Evolutionary conservation across 2,888 invertebrate species (phyloP).

Genomic region (Campoplex nolae): DNA sequence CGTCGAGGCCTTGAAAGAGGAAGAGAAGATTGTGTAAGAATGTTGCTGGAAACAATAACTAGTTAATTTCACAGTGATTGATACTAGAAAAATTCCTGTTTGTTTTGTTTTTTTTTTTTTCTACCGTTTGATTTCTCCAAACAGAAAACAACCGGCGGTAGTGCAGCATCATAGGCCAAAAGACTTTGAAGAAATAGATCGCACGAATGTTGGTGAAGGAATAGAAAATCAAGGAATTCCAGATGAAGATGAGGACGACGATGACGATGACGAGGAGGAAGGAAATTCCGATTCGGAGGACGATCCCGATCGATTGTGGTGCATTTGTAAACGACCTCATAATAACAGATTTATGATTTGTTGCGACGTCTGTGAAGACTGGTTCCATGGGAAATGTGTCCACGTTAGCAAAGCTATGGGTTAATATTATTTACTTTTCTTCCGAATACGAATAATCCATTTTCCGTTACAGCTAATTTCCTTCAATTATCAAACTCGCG

Average conservation of each 20-base stretch:
- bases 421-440: constrained; percentile 65
- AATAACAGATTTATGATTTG: constrained; percentile 99
- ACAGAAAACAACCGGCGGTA: constrained; percentile 31
- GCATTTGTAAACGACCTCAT: constrained; percentile 97
- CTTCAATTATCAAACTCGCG: background rate
- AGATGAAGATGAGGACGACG: constrained; percentile 83
- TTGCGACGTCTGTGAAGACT: constrained; percentile 97
- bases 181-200: constrained; percentile 12
- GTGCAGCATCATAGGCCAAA: constrained; percentile 14
- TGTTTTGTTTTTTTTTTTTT: background rate
- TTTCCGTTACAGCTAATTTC: background rate
- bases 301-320: constrained; percentile 97
- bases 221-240: background rate
- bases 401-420: constrained; percentile 96
- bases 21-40: constrained; percentile 71
- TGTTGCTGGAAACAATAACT: background rate
- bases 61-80: background rate
- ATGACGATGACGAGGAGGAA: constrained; percentile 85
- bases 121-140: background rate
- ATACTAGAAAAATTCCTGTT: no score
- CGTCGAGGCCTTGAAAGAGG: constrained; percentile 67
- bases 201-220: background rate
- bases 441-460: background rate
- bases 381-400: constrained; percentile 99
- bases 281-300: constrained; percentile 93